Percentiles rank a stretch among this genome's conserved stretches.
Conservation (phyloP, 1,140 invertebrate species). For the Cotesia glomerata region DNA sequence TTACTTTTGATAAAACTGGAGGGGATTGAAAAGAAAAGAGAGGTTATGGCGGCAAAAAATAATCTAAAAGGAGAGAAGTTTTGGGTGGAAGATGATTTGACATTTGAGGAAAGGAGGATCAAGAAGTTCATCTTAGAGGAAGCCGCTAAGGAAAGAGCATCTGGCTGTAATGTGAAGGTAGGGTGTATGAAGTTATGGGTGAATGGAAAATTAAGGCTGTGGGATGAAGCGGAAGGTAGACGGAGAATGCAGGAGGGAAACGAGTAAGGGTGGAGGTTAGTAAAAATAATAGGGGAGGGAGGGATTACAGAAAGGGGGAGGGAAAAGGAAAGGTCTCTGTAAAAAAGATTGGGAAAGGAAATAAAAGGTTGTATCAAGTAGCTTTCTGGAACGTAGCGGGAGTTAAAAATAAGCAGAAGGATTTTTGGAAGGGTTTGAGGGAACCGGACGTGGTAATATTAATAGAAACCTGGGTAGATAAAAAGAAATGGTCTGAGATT, state of each 20-base stretch:
- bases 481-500: too few relatives aligned
- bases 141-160: not conserved
- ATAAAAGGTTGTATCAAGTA: not conserved
- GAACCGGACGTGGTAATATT: not conserved
- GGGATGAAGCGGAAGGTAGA: too few relatives aligned
- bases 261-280: not conserved
- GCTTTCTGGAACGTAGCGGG: not conserved
- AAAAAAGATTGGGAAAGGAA: not conserved
- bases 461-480: too few relatives aligned
- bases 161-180: too few relatives aligned
- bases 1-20: not conserved
- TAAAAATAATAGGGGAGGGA: not conserved
- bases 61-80: not conserved
- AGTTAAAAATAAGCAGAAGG: not conserved
- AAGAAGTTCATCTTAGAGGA: not conserved
- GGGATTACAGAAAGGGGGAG: not conserved
- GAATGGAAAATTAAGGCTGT: too few relatives aligned
- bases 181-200: too few relatives aligned
- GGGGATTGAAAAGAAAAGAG: not conserved
- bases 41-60: not conserved
- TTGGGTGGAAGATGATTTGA: too few relatives aligned
- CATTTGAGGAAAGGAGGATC: not conserved
- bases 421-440: not conserved
- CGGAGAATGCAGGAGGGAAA: not conserved
- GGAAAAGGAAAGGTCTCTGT: too few relatives aligned